Evolutionary conservation across 2,888 invertebrate species (phyloP).

Genomic region (Ecliptopera silaceata): DNA sequence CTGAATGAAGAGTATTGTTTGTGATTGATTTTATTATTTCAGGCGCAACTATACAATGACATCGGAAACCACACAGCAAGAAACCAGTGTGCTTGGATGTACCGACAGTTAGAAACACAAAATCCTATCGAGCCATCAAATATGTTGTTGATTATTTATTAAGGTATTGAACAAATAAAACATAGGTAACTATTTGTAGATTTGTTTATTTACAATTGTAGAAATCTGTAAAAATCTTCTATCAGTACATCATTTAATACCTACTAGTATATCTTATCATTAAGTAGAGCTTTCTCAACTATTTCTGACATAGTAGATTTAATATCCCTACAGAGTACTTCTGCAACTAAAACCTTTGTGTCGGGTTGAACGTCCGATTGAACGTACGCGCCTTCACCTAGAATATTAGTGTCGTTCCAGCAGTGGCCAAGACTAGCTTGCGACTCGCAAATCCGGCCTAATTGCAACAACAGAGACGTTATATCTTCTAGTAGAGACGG

Average conservation of each 20-base stretch:
- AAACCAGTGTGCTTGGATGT: slow-evolving; percentile 92
- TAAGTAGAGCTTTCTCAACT: slow-evolving; percentile 85
- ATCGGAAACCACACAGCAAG: slow-evolving; percentile 87
- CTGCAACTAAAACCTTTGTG: slow-evolving; percentile 75
- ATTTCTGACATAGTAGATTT: slow-evolving; percentile 84
- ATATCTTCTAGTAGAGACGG: slow-evolving; percentile 96
- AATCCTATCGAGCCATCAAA: slow-evolving; percentile 84
- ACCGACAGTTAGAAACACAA: slow-evolving; percentile 89
- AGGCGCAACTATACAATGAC: slow-evolving; percentile 89
- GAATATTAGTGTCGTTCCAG: slow-evolving; percentile 76
- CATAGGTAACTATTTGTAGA: slow-evolving; percentile 1
- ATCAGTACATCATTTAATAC: background rate
- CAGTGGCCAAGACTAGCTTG: slow-evolving; percentile 89
- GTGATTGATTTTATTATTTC: slow-evolving; percentile 49
- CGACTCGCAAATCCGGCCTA: slow-evolving; percentile 93
- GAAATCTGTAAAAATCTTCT: background rate
- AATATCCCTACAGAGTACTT: slow-evolving; percentile 76
- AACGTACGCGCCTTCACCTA: slow-evolving; percentile 76
- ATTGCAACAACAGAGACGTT: slow-evolving; percentile 91
- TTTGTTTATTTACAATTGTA: slow-evolving; percentile 23
- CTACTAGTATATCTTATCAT: slow-evolving; percentile 84
- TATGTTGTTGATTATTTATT: slow-evolving; percentile 74
- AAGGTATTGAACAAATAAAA: slow-evolving; percentile 25
- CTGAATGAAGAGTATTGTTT: background rate
- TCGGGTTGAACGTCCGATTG: slow-evolving; percentile 69